Percentiles rank a stretch among this genome's conserved stretches.
Conservation (phyloP, 2,113 vertebrate species). For the Poicephalus meyeri region DNA sequence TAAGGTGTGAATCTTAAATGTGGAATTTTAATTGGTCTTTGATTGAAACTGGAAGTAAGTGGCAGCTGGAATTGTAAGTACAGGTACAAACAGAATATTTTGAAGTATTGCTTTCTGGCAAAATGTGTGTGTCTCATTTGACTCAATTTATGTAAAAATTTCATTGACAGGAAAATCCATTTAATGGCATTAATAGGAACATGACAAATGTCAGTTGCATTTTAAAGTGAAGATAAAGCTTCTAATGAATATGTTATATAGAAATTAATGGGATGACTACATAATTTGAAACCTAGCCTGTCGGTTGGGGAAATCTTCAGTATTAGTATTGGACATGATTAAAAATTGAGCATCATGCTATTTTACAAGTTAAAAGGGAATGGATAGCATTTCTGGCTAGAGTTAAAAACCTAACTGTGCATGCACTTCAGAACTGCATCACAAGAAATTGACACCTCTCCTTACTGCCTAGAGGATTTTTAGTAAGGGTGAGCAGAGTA, state of each 20-base stretch:
- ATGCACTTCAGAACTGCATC: not conserved
- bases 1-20: not conserved
- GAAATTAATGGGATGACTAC: not conserved
- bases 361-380: not conserved
- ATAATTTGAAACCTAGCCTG: not conserved
- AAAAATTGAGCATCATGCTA: not conserved
- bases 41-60: not conserved
- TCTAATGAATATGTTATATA: not conserved
- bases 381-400: not conserved
- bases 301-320: not conserved
- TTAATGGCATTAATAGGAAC: not conserved
- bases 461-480: not conserved
- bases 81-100: not conserved
- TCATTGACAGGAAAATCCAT: not conserved
- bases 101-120: not conserved
- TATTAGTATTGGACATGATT: not conserved
- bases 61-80: not conserved
- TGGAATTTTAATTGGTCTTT: not conserved
- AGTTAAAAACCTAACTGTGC: not conserved
- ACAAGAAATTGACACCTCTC: not conserved
- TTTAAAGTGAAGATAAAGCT: conserved; percentile 26
- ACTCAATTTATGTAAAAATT: not conserved
- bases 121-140: not conserved
- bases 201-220: not conserved
- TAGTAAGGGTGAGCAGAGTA: not conserved